phyloP scores from a whole-genome alignment of 1,140 invertebrate genomes.

The Nymphalis io region DNA sequence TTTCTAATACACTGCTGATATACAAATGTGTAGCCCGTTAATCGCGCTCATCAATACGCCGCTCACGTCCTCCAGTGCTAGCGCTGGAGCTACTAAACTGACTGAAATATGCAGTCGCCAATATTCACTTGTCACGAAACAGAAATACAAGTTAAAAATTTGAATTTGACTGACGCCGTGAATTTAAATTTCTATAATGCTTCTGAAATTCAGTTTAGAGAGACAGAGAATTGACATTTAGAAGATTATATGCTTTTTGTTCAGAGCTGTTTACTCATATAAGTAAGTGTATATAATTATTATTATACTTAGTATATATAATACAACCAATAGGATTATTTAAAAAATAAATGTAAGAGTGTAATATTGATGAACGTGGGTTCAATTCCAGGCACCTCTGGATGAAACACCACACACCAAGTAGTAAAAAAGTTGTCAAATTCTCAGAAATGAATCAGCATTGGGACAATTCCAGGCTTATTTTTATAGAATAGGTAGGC shows the following conservation, averaged over 20 bases:
- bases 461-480: no score
- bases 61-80: constrained; percentile 8
- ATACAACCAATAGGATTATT: no score
- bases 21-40: constrained; percentile 8
- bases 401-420: no score
- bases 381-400: no score
- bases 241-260: background rate
- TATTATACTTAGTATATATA: no score
- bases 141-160: constrained; percentile 34
- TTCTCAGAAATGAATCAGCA: no score
- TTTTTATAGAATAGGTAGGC: no score
- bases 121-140: constrained; percentile 27
- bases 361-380: no score
- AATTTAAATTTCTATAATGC: constrained; percentile 1
- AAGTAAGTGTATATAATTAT: no score
- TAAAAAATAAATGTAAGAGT: no score
- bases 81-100: constrained; percentile 18
- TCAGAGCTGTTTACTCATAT: no score
- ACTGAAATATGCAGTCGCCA: constrained; percentile 24
- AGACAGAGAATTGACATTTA: background rate
- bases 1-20: constrained; percentile 2
- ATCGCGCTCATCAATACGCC: constrained; percentile 18
- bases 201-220: background rate
- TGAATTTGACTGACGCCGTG: constrained; percentile 9
- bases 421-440: no score